phyloP scores from a whole-genome alignment of 2,113 vertebrate species.

The Phalacrocorax aristotelis region DNA sequence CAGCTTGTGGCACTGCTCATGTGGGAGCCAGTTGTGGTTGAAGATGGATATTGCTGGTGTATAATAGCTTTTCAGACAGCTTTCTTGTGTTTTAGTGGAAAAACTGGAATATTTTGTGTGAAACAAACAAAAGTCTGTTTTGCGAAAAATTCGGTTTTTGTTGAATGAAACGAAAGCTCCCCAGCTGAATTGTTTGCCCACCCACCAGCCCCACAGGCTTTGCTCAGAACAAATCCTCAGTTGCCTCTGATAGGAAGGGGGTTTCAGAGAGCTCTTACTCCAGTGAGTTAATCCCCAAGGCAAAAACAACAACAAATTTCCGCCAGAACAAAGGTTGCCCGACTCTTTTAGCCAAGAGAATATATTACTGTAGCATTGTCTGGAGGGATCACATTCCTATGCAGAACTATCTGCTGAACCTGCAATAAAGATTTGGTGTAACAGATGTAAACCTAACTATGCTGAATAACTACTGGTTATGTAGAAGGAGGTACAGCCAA shows the following conservation, averaged over 20 bases:
- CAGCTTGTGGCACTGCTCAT: rapidly evolving
- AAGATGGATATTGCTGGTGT: background rate
- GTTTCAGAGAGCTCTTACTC: background rate
- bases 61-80: background rate
- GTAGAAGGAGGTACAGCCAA: background rate
- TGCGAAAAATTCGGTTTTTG: background rate
- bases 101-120: background rate
- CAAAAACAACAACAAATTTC: background rate
- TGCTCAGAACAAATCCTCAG: background rate
- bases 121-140: background rate
- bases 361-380: background rate
- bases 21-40: background rate
- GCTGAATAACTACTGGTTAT: background rate
- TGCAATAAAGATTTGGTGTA: background rate
- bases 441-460: background rate
- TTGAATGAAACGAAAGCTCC: background rate
- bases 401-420: background rate
- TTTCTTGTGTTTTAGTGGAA: background rate
- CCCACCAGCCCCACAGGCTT: background rate
- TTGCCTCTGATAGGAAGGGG: background rate
- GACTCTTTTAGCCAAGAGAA: background rate
- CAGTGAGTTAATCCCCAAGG: background rate
- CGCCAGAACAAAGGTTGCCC: background rate
- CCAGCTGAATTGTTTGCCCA: background rate
- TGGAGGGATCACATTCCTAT: background rate